Conservation (phyloP, 2,113 vertebrate genomes). For the Melierax canorus region DNA sequence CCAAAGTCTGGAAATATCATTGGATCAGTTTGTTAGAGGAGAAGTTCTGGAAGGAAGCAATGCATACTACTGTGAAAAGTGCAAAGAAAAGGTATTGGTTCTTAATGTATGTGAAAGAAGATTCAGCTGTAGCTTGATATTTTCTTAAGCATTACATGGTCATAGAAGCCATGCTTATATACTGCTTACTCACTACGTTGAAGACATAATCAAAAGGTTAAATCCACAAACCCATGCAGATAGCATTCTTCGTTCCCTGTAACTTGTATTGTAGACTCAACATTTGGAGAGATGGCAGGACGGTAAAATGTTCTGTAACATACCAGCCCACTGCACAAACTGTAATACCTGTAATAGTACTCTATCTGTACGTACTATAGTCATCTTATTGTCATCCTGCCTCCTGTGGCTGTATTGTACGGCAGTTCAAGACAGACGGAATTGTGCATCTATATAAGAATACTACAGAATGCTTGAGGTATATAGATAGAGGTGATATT, state of each 20-base stretch:
- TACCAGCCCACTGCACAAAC: not conserved
- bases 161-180: not conserved
- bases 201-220: not conserved
- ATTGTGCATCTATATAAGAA: not conserved
- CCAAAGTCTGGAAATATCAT: constrained; percentile 96
- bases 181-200: accelerated
- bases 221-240: not conserved
- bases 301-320: not conserved
- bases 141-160: not conserved
- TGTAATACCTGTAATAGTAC: not conserved
- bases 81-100: constrained; percentile 91
- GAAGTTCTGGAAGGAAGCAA: constrained; percentile 99
- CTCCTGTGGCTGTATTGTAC: accelerated
- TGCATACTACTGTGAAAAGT: constrained; percentile 98
- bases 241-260: not conserved
- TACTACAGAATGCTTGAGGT: not conserved
- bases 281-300: not conserved
- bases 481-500: not conserved
- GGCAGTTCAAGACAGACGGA: not conserved
- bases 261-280: not conserved
- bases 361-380: accelerated
- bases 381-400: not conserved
- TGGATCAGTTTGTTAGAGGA: constrained; percentile 98
- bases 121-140: not conserved
- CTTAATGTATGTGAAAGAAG: not conserved